Conservation (phyloP, 2,888 invertebrate species). For the Andrena praecox region DNA sequence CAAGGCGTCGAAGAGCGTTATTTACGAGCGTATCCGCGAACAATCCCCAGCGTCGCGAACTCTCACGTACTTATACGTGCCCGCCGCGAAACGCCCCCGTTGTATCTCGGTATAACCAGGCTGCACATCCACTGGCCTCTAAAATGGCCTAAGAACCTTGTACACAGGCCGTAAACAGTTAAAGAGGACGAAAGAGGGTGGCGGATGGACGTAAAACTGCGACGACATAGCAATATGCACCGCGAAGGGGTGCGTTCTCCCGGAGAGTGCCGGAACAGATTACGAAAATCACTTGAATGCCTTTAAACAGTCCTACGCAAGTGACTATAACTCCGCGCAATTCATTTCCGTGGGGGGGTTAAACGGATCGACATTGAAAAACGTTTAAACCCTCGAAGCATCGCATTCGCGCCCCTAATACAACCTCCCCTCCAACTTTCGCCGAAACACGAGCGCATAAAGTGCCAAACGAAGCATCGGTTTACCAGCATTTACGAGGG, state of each 20-base stretch:
- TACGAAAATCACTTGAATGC: neutral
- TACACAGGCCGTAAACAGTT: slow-evolving; percentile 37
- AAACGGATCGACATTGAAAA: too few species aligned
- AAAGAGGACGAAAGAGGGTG: neutral
- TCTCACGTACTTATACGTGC: slow-evolving; percentile 57
- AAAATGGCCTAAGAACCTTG: slow-evolving; percentile 55
- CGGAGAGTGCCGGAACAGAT: neutral
- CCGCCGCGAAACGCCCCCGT: slow-evolving; percentile 40
- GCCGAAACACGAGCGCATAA: slow-evolving; percentile 52
- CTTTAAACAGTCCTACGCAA: neutral
- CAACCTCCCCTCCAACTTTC: slow-evolving; percentile 7
- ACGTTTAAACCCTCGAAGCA: neutral
- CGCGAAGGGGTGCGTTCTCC: neutral
- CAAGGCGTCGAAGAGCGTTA: slow-evolving; percentile 55
- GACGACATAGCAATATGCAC: neutral
- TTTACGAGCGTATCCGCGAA: slow-evolving; percentile 69
- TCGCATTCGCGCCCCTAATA: neutral
- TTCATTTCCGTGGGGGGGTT: too few species aligned
- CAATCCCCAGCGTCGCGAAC: slow-evolving; percentile 69
- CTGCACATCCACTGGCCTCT: slow-evolving; percentile 44
- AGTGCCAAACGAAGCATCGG: slow-evolving; percentile 39
- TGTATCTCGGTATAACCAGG: slow-evolving; percentile 69
- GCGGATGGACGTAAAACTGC: neutral
- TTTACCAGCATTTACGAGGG: slow-evolving; percentile 57
- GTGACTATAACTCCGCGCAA: too few species aligned